phyloP scores from a whole-genome alignment of 2,888 invertebrate species.

The Lasioglossum calceatum region DNA sequence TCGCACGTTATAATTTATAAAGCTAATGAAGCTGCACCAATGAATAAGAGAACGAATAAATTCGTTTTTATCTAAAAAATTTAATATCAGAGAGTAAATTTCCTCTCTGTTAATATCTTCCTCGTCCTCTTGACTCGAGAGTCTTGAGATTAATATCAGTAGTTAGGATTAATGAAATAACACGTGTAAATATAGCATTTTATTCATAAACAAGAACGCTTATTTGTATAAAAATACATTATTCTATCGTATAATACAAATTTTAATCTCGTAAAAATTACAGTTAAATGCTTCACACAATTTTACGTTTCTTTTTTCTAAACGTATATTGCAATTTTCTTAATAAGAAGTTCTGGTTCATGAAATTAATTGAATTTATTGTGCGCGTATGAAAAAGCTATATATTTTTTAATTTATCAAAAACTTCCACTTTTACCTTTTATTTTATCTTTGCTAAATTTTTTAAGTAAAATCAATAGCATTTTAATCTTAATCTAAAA shows the following conservation, averaged over 20 bases:
- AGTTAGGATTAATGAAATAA: constrained; percentile 15
- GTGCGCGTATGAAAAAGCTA: neutral
- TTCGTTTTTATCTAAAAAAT: constrained; percentile 1
- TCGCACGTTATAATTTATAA: neutral
- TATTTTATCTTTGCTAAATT: neutral
- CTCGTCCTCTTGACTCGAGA: neutral
- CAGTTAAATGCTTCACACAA: constrained; percentile 15
- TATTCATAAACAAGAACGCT: constrained; percentile 57
- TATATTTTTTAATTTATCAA: neutral
- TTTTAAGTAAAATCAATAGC: neutral
- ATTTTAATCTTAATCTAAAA: neutral
- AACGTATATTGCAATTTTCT: neutral
- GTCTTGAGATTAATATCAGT: neutral
- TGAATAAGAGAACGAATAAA: neutral
- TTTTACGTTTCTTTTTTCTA: neutral
- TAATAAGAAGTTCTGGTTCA: neutral
- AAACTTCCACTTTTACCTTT: neutral
- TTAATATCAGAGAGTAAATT: neutral
- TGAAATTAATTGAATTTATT: constrained; percentile 6
- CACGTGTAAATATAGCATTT: constrained; percentile 43
- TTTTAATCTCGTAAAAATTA: constrained; percentile 20
- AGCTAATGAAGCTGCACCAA: neutral
- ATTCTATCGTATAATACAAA: constrained; percentile 41
- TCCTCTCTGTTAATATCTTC: neutral
- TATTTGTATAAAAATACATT: constrained; percentile 66